phyloP scores from a whole-genome alignment of 1,140 invertebrate genomes.

The Trinorchestia longiramus region DNA sequence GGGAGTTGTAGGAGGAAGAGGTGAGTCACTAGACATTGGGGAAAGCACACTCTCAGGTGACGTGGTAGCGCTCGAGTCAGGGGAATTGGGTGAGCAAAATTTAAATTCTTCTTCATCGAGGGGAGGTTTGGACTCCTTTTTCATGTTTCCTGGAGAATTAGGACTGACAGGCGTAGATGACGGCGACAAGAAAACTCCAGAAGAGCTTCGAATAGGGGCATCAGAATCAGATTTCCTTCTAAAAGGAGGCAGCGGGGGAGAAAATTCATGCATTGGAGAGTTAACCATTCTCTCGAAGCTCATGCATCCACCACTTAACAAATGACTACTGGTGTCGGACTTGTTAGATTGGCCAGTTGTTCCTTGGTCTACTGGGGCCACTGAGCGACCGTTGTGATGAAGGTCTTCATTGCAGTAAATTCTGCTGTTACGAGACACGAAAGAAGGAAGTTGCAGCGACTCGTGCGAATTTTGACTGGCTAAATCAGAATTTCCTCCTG shows the following conservation, averaged over 20 bases:
- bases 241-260: background rate
- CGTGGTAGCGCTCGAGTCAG: background rate
- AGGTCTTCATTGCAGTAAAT: background rate
- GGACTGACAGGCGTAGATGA: conserved; percentile 9
- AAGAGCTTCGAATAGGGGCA: background rate
- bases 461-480: background rate
- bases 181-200: background rate
- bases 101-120: conserved; percentile 7
- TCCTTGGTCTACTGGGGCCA: background rate
- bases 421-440: background rate
- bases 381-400: background rate
- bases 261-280: conserved; percentile 9
- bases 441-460: background rate
- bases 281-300: conserved; percentile 23
- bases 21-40: background rate
- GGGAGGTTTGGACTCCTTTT: background rate
- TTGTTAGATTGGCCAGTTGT: background rate
- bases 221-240: conserved; percentile 33
- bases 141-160: background rate
- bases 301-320: background rate
- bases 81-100: background rate
- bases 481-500: background rate
- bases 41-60: background rate
- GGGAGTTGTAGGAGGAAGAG: background rate
- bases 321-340: background rate